phyloP scores from a whole-genome alignment of 2,113 vertebrate genomes.

The Ciconia boyciana region DNA sequence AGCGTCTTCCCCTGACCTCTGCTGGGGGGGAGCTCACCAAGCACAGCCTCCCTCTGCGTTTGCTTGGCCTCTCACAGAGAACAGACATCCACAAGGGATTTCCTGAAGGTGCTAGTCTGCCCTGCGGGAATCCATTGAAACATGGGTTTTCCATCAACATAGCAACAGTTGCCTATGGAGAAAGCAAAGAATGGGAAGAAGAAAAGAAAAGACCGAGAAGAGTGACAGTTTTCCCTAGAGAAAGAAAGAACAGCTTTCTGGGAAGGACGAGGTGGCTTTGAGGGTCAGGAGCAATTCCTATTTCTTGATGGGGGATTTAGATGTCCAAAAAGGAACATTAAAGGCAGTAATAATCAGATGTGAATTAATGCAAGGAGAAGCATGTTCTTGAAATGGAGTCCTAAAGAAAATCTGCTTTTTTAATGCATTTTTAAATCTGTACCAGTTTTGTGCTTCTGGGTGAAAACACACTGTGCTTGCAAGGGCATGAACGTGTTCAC shows the following conservation, averaged over 20 bases:
- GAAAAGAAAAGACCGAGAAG: not conserved
- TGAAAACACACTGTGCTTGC: not conserved
- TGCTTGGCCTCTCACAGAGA: not conserved
- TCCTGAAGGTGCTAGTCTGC: not conserved
- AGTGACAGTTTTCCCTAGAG: not conserved
- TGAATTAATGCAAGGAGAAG: not conserved
- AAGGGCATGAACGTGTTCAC: not conserved
- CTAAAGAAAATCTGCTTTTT: not conserved
- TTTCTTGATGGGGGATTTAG: not conserved
- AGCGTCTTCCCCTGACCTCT: not conserved
- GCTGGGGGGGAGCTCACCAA: not conserved
- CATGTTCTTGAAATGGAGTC: not conserved
- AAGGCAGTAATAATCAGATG: not conserved
- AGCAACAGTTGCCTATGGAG: not conserved
- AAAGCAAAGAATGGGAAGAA: not conserved
- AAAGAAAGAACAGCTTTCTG: not conserved
- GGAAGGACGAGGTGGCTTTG: not conserved
- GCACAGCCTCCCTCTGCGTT: accelerated
- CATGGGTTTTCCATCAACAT: not conserved
- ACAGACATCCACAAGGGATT: not conserved
- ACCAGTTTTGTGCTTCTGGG: not conserved
- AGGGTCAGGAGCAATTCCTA: not conserved
- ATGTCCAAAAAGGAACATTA: not conserved
- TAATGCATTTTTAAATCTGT: not conserved
- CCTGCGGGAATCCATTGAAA: not conserved